A percentile compares a stretch with the other conserved stretches of the same genome.
Conservation (phyloP, 2,113 vertebrate species). For the Phoenicopterus ruber region DNA sequence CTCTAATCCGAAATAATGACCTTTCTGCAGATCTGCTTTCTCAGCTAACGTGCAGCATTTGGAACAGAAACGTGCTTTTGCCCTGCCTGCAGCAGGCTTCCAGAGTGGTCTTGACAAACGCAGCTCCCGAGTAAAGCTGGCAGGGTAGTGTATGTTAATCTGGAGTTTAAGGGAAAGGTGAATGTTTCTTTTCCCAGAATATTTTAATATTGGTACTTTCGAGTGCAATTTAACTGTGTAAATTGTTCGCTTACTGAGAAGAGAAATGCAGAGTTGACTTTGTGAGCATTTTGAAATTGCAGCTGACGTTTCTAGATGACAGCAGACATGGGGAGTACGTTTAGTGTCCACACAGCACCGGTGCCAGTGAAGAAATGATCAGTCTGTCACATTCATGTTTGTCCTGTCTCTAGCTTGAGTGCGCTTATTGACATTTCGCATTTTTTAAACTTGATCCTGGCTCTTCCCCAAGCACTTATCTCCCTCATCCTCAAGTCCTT, state of each 20-base stretch:
- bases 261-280: background rate
- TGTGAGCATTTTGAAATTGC: background rate
- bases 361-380: background rate
- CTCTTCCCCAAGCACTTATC: background rate
- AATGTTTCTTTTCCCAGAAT: background rate
- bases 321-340: background rate
- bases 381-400: background rate
- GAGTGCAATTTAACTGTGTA: background rate
- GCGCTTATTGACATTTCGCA: accelerated
- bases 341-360: background rate
- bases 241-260: background rate
- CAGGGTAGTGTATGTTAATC: background rate
- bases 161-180: background rate
- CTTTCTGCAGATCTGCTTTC: background rate
- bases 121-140: background rate
- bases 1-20: background rate
- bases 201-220: background rate
- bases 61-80: background rate
- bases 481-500: background rate
- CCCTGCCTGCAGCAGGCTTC: background rate
- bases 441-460: background rate
- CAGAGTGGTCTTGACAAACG: background rate
- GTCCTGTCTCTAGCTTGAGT: background rate
- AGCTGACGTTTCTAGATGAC: background rate
- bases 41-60: background rate